These are phyloP conservation scores for Nasonia longicornis DNA, from an alignment of 1,140 invertebrate genomes.

Conservation along the genomic window DNA sequence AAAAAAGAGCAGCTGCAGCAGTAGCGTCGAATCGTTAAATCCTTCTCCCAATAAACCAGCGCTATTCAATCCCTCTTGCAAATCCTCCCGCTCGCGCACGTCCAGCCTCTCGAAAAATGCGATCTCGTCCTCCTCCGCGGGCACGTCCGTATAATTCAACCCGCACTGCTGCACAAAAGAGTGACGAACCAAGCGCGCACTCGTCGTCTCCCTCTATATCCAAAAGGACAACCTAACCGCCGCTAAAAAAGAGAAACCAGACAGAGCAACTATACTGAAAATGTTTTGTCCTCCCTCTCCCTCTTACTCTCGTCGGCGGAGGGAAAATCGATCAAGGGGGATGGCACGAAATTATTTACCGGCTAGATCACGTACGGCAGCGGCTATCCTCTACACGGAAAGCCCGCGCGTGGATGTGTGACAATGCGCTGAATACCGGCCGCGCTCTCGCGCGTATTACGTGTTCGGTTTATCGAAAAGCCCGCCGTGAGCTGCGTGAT, in stretches of 20 bases:
- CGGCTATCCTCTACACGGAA: slow-evolving; percentile 11
- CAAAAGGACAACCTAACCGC: too few species aligned
- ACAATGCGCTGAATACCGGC: too few species aligned
- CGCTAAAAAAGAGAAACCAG: too few species aligned
- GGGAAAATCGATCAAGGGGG: too few species aligned
- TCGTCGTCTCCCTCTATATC: background rate
- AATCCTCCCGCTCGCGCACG: background rate
- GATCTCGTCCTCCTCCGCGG: background rate
- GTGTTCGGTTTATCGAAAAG: slow-evolving; percentile 4
- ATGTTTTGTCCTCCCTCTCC: too few species aligned
- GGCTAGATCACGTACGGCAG: slow-evolving; percentile 2
- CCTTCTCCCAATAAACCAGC: too few species aligned
- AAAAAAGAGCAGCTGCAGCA: background rate
- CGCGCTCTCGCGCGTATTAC: background rate
- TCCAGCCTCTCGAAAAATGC: background rate
- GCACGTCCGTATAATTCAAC: background rate
- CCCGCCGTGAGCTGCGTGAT: background rate
- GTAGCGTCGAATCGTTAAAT: background rate
- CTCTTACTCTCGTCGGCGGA: too few species aligned
- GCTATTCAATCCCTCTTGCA: background rate
- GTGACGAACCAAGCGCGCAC: background rate
- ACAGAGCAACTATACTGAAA: too few species aligned
- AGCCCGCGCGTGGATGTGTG: background rate
- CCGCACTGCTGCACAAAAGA: background rate
- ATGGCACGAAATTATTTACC: slow-evolving; percentile 32